phyloP scores from a whole-genome alignment of 2,888 invertebrate species.

The Arenicola marina region DNA sequence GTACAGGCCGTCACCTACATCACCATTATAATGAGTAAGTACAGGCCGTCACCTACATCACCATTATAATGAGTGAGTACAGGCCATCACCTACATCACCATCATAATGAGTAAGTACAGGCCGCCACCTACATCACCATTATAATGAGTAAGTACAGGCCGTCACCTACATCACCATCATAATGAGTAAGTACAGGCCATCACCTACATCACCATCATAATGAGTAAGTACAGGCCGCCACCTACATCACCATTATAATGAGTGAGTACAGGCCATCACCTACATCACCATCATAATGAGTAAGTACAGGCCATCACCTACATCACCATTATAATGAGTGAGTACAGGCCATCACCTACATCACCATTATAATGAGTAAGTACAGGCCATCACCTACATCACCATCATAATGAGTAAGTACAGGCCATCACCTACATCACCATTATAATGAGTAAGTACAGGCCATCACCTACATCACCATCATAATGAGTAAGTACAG shows the following conservation, averaged over 20 bases:
- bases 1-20: slow-evolving; percentile 23
- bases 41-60: too few relatives aligned
- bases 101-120: slow-evolving; percentile 15
- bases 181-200: slow-evolving; percentile 13
- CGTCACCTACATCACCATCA: slow-evolving; percentile 18
- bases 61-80: too few relatives aligned
- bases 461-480: slow-evolving; percentile 20
- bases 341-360: not conserved
- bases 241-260: slow-evolving; percentile 21
- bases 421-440: too few relatives aligned
- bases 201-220: too few relatives aligned
- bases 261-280: slow-evolving; percentile 10
- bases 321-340: slow-evolving; percentile 22
- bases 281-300: too few relatives aligned
- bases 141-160: too few relatives aligned
- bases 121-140: too few relatives aligned
- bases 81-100: slow-evolving; percentile 20
- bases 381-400: slow-evolving; percentile 23
- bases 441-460: too few relatives aligned
- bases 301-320: slow-evolving; percentile 21
- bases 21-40: slow-evolving; percentile 18
- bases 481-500: slow-evolving; percentile 15
- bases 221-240: slow-evolving; percentile 21
- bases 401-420: slow-evolving; percentile 18
- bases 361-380: too few relatives aligned